Conservation (phyloP, 2,113 vertebrate genomes). For the human region GRCh38 chr13:71092001-71092500, state of each 20-base stretch:
- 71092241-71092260: neutral
- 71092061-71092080: neutral
- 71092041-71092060: neutral
- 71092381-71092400: neutral
- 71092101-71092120: neutral
- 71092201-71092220: neutral
- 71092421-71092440: neutral
- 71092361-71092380: neutral
- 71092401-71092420: neutral
- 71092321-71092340: neutral
- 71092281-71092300: neutral
- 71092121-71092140: neutral
- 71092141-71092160: neutral
- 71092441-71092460: neutral
- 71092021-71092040: neutral
- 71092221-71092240: neutral
- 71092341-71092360: neutral
- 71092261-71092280: neutral
- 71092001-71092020: neutral
- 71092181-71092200: neutral
- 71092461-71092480: neutral
- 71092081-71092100: neutral
- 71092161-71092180: neutral
- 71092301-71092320: neutral
- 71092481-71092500: neutral